A percentile compares a stretch with the other conserved stretches of the same genome.
phyloP scores from a whole-genome alignment of 2,797 vertebrate genomes.

The Linurgus olivaceus region DNA sequence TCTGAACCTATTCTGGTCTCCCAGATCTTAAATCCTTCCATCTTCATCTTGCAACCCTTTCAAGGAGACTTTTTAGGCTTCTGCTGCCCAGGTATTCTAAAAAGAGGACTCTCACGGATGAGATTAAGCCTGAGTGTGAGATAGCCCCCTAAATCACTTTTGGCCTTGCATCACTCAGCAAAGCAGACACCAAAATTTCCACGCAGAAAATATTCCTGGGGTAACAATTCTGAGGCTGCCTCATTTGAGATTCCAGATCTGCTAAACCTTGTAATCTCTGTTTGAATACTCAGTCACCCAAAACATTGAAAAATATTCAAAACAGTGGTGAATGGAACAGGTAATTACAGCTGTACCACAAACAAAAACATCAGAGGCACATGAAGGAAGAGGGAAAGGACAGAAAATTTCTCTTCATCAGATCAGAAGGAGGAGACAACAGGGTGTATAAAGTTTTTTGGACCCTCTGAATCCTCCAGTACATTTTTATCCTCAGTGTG shows the following conservation, averaged over 20 bases:
- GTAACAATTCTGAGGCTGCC: neutral
- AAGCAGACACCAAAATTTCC: neutral
- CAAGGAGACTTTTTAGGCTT: neutral
- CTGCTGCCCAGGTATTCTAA: neutral
- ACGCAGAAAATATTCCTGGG: neutral
- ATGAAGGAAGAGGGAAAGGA: neutral
- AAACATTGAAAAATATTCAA: neutral
- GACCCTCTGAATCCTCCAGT: neutral
- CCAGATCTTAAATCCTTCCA: neutral
- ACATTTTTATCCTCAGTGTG: neutral
- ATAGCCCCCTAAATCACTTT: neutral
- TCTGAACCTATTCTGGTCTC: neutral
- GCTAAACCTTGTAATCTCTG: neutral
- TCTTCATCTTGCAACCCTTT: neutral
- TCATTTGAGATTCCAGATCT: conserved; percentile 5
- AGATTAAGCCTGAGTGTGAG: neutral
- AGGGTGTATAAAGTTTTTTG: neutral
- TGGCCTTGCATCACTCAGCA: neutral
- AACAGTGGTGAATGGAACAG: neutral
- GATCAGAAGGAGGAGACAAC: neutral
- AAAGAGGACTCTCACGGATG: neutral
- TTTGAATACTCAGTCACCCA: neutral
- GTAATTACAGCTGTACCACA: neutral
- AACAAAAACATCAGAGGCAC: neutral
- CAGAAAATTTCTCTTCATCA: neutral